These are phyloP conservation scores for Ceuthmochares aereus DNA, from an alignment of 2,113 vertebrate species.

Conservation along the genomic window DNA sequence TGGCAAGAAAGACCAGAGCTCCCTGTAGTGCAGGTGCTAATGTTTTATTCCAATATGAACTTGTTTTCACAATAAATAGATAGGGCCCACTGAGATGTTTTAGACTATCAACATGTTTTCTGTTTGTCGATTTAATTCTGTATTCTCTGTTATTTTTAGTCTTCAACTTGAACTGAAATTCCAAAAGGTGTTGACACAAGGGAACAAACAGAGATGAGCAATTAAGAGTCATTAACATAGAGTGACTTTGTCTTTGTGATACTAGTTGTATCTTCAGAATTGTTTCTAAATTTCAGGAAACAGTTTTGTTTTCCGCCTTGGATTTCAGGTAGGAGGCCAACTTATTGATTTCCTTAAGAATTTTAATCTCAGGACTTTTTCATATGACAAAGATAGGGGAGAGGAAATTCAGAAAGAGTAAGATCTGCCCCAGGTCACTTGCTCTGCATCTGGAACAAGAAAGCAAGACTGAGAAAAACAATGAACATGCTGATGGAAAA, in stretches of 20 bases:
- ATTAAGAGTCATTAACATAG: conserved; percentile 10
- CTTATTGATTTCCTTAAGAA: not conserved
- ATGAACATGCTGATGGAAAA: not conserved
- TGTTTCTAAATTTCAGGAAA: not conserved
- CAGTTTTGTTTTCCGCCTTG: not conserved
- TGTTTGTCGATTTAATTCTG: not conserved
- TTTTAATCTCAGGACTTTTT: not conserved
- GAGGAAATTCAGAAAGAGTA: not conserved
- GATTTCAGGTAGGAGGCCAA: not conserved
- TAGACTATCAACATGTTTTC: not conserved
- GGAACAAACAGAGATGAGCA: not conserved
- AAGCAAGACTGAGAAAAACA: not conserved
- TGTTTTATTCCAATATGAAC: not conserved
- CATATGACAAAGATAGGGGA: not conserved
- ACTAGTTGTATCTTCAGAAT: not conserved
- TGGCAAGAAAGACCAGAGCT: not conserved
- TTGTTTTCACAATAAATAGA: not conserved
- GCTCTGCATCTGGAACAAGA: not conserved
- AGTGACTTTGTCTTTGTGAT: not conserved
- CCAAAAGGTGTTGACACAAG: not conserved
- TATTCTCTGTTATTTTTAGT: conserved; percentile 18
- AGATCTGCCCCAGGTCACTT: not conserved
- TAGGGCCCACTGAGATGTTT: not conserved
- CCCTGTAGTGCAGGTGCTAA: not conserved
- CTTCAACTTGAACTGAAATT: conserved; percentile 1